These are phyloP conservation scores for Ataeniobius toweri DNA, from an alignment of 2,797 vertebrate species.

Conservation along the genomic window DNA sequence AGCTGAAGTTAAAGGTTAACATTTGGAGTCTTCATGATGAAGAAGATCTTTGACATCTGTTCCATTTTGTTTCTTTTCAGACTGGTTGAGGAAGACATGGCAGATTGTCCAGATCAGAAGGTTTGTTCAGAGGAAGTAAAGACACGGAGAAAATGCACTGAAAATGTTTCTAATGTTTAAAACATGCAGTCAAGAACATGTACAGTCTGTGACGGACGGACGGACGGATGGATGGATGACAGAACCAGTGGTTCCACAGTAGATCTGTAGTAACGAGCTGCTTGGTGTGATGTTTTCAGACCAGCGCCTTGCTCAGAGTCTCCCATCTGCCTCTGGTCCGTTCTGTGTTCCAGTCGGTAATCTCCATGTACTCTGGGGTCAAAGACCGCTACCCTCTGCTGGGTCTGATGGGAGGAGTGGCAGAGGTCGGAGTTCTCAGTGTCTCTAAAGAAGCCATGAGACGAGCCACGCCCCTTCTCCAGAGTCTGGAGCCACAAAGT, in stretches of 20 bases:
- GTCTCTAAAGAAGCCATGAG: slow-evolving; percentile 58
- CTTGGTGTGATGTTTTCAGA: slow-evolving; percentile 48
- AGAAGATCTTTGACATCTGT: neutral
- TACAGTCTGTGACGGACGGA: neutral
- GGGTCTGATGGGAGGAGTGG: slow-evolving; percentile 64
- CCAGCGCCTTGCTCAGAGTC: slow-evolving; percentile 54
- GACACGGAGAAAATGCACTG: neutral
- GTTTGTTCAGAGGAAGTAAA: slow-evolving; percentile 44
- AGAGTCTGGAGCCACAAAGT: slow-evolving; percentile 69
- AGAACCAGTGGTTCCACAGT: neutral
- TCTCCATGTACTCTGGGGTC: slow-evolving; percentile 44
- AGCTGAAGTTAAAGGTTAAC: slow-evolving; percentile 50
- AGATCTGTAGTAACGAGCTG: neutral
- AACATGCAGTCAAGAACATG: too few relatives aligned
- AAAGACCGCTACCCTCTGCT: slow-evolving; percentile 74
- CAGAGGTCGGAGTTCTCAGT: slow-evolving; percentile 62
- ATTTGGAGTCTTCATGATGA: neutral
- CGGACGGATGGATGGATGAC: neutral
- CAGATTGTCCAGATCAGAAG: slow-evolving; percentile 37
- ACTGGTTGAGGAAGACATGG: slow-evolving; percentile 61
- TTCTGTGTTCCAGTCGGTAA: slow-evolving; percentile 60
- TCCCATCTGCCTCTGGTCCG: slow-evolving; percentile 70
- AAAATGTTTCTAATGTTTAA: too few relatives aligned
- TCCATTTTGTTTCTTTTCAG: slow-evolving; percentile 34
- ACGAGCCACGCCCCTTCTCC: slow-evolving; percentile 55